Evolutionary conservation across 2,113 vertebrate genomes (phyloP), one percentile per base, ranked within the genome.

Genomic region (Bubo scandiacus): DNA sequence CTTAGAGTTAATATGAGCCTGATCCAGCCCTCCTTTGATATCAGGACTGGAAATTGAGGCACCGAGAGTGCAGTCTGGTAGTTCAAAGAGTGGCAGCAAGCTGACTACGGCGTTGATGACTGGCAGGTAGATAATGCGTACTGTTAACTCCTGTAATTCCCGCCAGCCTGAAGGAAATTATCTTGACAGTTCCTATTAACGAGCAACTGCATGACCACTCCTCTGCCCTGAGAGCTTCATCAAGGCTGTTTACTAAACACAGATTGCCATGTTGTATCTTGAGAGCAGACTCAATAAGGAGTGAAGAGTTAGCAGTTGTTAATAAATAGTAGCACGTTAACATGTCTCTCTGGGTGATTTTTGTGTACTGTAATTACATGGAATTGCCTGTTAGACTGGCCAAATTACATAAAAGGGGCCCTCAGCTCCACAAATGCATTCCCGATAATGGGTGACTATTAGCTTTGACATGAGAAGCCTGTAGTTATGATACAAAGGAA

Each of bases 291-390:
- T 90, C 84, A n/a, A 59, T 42, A 11, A 17, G 0, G 3, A 32
- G 36, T 12, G 73, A 66, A 66, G 87, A 79, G 82, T 65, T 82
- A 17, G 86, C 16, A 16, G 72, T 92, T 79, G 86, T 68, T 97
- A 95, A 97, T 95, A 97, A 96, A 96, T 73, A 91, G 71, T 10
- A 67, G 71, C 45, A 13, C 11, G 26, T 95, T 95, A 63, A 96
- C 85, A 70, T 54, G 16, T 80, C 94, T 97, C 89, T 95, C 91
- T 9, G 92, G 88, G 89, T 97, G 94, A 57, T 67, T 95, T 97
- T 36, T 93, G 84, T 90, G 94, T 68, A 26, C 89, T 72, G 83
- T 94, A 96, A 97, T 97, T 95, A 81, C 87, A 73, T 3, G 18
- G 65, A 95, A 97, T 95, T 86, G 92, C 78, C 91, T 78, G 49